A percentile compares a stretch with the other conserved stretches of the same genome.
Conservation (phyloP, 2,113 vertebrate species). For the Callithrix jacchus region DNA sequence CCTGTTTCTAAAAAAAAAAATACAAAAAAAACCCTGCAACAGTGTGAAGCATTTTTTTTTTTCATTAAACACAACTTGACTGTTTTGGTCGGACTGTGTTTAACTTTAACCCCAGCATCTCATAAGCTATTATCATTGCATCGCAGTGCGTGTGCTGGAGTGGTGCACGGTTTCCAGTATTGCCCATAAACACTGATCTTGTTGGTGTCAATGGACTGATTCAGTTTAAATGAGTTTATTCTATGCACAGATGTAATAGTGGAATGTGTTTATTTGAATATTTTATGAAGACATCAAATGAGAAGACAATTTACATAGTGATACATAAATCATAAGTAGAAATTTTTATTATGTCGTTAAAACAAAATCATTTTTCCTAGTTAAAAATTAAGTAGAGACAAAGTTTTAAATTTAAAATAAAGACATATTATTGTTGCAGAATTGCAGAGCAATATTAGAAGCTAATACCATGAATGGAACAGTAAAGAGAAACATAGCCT, state of each 20-base stretch:
- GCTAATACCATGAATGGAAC: not conserved
- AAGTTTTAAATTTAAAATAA: not conserved
- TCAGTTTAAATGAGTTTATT: not conserved
- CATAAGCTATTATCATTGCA: not conserved
- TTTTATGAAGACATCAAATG: constrained; percentile 21
- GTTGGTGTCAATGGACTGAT: not conserved
- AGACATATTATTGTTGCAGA: not conserved
- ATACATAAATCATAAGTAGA: not conserved
- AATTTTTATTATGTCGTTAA: constrained; percentile 16
- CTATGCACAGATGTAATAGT: not conserved
- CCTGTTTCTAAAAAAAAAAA: too few species aligned
- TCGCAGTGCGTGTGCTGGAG: not conserved
- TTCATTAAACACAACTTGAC: not conserved
- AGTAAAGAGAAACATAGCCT: not conserved
- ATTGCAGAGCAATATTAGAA: not conserved
- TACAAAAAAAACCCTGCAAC: not conserved
- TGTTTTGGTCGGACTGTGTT: not conserved
- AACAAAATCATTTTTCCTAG: not conserved
- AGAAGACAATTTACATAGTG: not conserved
- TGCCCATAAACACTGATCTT: not conserved
- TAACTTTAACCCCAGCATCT: not conserved
- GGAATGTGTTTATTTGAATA: not conserved
- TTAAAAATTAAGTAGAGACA: not conserved
- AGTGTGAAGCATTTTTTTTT: not conserved
- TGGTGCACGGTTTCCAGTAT: not conserved